Conservation (phyloP, 2,888 invertebrate species). For the Coenonympha glycerion region DNA sequence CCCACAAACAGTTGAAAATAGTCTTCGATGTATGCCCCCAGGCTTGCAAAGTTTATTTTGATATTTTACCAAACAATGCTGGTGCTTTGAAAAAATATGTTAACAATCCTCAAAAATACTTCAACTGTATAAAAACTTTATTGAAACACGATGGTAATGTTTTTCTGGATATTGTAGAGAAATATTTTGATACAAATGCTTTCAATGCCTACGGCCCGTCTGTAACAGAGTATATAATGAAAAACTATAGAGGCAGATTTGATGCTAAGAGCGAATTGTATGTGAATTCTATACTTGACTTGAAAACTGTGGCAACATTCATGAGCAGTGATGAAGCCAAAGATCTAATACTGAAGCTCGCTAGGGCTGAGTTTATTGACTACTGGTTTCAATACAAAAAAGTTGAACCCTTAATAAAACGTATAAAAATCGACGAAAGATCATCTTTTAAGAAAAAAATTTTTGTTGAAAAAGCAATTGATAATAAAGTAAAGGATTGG, state of each 20-base stretch:
- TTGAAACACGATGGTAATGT: constrained; percentile 40
- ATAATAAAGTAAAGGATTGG: constrained; percentile 36
- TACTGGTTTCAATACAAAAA: constrained; percentile 42
- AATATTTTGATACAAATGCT: constrained; percentile 34
- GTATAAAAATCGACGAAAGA: constrained; percentile 37
- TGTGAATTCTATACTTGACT: constrained; percentile 39
- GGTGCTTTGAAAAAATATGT: constrained; percentile 33
- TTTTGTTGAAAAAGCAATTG: constrained; percentile 43
- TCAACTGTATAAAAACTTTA: constrained; percentile 38
- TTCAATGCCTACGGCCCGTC: constrained; percentile 32
- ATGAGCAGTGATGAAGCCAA: constrained; percentile 43
- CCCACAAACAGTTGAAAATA: constrained; percentile 40
- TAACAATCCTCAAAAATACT: constrained; percentile 32
- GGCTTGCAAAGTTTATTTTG: constrained; percentile 43
- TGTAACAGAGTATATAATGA: constrained; percentile 42
- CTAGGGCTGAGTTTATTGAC: constrained; percentile 42
- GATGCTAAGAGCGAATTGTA: constrained; percentile 46
- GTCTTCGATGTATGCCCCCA: constrained; percentile 44
- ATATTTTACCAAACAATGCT: constrained; percentile 34
- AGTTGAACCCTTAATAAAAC: constrained; percentile 46
- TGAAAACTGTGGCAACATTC: constrained; percentile 38
- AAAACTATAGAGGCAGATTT: constrained; percentile 39
- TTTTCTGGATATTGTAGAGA: constrained; percentile 45
- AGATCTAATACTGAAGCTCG: constrained; percentile 39
- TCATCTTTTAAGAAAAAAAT: constrained; percentile 40